phyloP scores from a whole-genome alignment of 2,797 vertebrate genomes.

The Coranthus polyacanthus region DNA sequence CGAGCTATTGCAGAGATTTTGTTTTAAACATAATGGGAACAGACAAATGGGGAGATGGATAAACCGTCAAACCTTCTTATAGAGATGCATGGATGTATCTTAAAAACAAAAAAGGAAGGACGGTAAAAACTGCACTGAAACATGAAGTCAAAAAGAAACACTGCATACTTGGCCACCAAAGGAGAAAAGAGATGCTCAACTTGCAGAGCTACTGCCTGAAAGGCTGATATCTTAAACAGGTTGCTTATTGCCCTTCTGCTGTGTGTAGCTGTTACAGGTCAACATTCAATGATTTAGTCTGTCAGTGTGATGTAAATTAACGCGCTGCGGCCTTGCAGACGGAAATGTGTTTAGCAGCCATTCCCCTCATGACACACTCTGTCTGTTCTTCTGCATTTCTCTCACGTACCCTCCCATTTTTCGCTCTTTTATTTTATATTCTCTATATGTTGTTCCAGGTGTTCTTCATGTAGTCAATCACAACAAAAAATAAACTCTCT shows the following conservation, averaged over 20 bases:
- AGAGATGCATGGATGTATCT: too few relatives aligned
- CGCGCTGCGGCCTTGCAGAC: slow-evolving; percentile 6
- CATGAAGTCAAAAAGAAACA: slow-evolving; percentile 14
- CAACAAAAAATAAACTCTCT: slow-evolving; percentile 57
- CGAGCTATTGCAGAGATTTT: too few relatives aligned
- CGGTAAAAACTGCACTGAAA: slow-evolving; percentile 17
- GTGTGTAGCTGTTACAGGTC: slow-evolving; percentile 17
- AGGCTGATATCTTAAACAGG: slow-evolving; percentile 32
- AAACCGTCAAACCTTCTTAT: too few relatives aligned
- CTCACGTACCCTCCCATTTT: slow-evolving; percentile 3
- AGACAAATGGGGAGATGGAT: too few relatives aligned
- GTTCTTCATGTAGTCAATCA: slow-evolving; percentile 56
- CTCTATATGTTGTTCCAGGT: slow-evolving; percentile 87
- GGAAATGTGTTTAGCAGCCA: slow-evolving; percentile 58
- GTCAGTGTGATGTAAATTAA: slow-evolving; percentile 47
- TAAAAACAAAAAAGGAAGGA: slow-evolving; percentile 5
- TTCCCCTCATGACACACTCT: slow-evolving; percentile 19
- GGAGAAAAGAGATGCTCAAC: not conserved
- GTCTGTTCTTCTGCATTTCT: slow-evolving; percentile 18
- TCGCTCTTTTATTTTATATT: slow-evolving; percentile 31
- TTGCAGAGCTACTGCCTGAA: not conserved
- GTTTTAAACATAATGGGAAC: too few relatives aligned
- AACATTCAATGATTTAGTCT: slow-evolving; percentile 40
- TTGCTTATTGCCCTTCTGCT: slow-evolving; percentile 21
- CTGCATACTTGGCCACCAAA: not conserved